Evolutionary conservation across 2,888 invertebrate species (phyloP).

Genomic region (Adelognathus sp.): DNA sequence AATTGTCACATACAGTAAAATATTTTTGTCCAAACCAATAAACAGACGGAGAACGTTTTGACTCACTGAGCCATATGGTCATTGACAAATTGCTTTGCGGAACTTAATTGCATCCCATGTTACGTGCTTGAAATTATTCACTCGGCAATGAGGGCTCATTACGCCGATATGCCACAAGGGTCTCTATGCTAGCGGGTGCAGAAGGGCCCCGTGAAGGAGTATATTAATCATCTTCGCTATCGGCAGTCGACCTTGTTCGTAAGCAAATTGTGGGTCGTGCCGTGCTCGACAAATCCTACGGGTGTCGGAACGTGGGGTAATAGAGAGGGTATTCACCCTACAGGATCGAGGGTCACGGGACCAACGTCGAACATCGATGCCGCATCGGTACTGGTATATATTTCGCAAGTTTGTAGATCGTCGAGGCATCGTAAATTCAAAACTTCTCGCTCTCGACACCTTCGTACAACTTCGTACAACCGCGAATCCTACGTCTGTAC

Average conservation of each 20-base stretch:
- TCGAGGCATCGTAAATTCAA: constrained; percentile 17
- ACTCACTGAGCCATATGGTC: too few relatives aligned
- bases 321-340: constrained; percentile 7
- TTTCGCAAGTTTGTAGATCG: constrained; percentile 22
- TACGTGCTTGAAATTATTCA: not conserved
- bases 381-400: constrained; percentile 11
- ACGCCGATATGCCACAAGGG: not conserved
- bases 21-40: too few relatives aligned
- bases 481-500: not conserved
- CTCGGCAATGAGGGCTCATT: not conserved
- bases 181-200: not conserved
- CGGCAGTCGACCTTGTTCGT: not conserved
- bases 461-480: constrained; percentile 13
- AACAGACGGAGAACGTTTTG: too few relatives aligned
- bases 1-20: too few relatives aligned
- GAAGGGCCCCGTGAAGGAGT: not conserved
- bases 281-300: constrained; percentile 15
- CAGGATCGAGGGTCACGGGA: not conserved
- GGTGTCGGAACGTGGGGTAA: constrained; percentile 3
- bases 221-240: not conserved
- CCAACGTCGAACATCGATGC: constrained; percentile 33
- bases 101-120: too few relatives aligned
- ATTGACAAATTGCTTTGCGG: too few relatives aligned
- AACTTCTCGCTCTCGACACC: constrained; percentile 20
- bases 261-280: not conserved